A percentile compares a stretch with the other conserved stretches of the same genome.
phyloP scores from a whole-genome alignment of 2,113 vertebrate species.

The Aleadryas rufinucha region DNA sequence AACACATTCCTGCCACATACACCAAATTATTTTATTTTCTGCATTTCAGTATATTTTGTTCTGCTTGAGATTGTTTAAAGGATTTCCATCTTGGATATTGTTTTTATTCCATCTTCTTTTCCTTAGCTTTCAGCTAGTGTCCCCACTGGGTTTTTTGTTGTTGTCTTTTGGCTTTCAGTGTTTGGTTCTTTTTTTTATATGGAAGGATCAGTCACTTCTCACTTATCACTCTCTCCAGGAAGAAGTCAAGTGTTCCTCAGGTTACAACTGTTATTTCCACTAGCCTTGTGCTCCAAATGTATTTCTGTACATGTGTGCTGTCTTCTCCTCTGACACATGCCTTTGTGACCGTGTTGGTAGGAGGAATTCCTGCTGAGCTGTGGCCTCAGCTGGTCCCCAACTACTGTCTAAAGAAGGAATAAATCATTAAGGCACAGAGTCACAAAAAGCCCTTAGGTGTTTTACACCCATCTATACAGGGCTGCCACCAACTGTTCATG shows the following conservation, averaged over 20 bases:
- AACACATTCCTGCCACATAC: not conserved
- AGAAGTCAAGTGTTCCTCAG: not conserved
- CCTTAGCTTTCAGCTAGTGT: not conserved
- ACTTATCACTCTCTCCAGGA: not conserved
- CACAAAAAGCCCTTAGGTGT: not conserved
- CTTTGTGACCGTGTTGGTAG: rapidly evolving
- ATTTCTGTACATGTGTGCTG: not conserved
- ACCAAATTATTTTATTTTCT: not conserved
- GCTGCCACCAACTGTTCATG: not conserved
- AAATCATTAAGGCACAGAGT: not conserved
- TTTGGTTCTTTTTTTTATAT: not conserved
- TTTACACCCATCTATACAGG: not conserved
- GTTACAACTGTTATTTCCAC: not conserved
- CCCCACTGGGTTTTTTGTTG: not conserved
- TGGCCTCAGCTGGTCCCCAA: not conserved
- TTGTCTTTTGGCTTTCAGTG: not conserved
- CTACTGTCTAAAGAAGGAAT: not conserved
- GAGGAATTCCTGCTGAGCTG: not conserved
- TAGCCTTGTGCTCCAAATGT: not conserved
- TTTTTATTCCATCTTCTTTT: not conserved
- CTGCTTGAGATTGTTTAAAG: not conserved
- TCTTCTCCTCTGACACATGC: not conserved
- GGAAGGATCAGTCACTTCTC: not conserved
- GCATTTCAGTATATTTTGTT: not conserved
- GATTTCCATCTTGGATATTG: not conserved